Conservation (phyloP, 2,113 vertebrate species). For the Gambusia affinis region DNA sequence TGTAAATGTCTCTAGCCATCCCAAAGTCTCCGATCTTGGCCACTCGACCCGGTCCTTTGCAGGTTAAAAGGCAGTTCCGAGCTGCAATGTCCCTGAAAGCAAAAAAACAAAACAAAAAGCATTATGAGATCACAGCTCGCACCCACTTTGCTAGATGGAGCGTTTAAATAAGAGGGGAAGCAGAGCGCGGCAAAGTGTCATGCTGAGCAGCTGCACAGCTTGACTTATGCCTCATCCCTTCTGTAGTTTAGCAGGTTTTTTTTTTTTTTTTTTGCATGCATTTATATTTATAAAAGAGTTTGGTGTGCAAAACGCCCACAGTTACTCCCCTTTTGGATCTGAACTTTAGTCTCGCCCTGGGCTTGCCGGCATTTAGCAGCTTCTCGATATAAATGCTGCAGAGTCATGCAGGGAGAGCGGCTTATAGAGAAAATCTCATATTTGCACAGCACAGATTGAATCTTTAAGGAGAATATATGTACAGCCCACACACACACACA, state of each 20-base stretch:
- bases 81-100: conserved; percentile 94
- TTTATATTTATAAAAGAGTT: conserved; percentile 34
- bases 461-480: conserved; percentile 13
- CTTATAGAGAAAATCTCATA: conserved; percentile 40
- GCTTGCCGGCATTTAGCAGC: conserved; percentile 15
- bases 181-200: neutral
- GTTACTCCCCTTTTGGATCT: conserved; percentile 27
- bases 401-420: conserved; percentile 14
- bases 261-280: conserved; percentile 8
- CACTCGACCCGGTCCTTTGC: conserved; percentile 89
- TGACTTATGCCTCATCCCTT: conserved; percentile 1
- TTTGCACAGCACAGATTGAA: conserved; percentile 44
- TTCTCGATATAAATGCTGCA: conserved; percentile 47
- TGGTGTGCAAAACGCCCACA: conserved; percentile 21
- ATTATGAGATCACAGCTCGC: neutral
- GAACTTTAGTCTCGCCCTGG: conserved; percentile 27
- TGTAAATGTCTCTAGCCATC: conserved; percentile 98
- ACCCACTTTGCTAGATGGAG: neutral
- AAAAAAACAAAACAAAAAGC: neutral
- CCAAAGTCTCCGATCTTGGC: conserved; percentile 99
- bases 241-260: conserved; percentile 3
- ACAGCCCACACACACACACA: neutral
- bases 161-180: neutral
- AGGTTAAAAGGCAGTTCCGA: conserved; percentile 96
- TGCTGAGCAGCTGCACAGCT: neutral